A percentile compares a stretch with the other conserved stretches of the same genome.
phyloP scores from a whole-genome alignment of 2,888 invertebrate species.

The Sphecodes monilicornis region DNA sequence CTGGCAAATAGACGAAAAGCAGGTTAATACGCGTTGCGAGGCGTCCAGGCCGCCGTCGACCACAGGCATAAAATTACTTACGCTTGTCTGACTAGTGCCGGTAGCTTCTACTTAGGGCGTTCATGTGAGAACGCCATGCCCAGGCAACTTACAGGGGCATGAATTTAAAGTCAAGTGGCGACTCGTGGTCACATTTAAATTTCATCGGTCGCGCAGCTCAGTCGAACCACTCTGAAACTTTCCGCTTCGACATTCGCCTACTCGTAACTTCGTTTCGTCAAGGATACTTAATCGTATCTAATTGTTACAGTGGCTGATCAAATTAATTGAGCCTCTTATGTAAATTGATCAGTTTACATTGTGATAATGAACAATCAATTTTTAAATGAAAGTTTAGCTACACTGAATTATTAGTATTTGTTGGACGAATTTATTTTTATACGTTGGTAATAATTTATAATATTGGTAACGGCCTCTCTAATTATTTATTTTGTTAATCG shows the following conservation, averaged over 20 bases:
- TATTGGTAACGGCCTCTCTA: neutral
- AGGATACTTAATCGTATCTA: neutral
- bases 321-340: neutral
- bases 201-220: slow-evolving; percentile 17
- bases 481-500: too few relatives aligned
- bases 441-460: neutral
- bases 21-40: slow-evolving; percentile 33
- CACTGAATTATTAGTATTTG: neutral
- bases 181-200: slow-evolving; percentile 48
- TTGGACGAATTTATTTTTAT: neutral
- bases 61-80: slow-evolving; percentile 54
- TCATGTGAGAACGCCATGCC: slow-evolving; percentile 31
- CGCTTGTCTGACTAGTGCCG: slow-evolving; percentile 36
- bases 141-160: slow-evolving; percentile 30
- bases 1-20: slow-evolving; percentile 44
- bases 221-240: slow-evolving; percentile 19
- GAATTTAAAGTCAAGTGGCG: slow-evolving; percentile 51
- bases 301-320: neutral
- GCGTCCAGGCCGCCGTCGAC: slow-evolving; percentile 31
- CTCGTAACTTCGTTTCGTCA: slow-evolving; percentile 9
- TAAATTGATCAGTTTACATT: neutral
- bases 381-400: neutral
- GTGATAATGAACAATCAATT: too few relatives aligned
- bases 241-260: neutral
- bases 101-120: slow-evolving; percentile 54